Evolutionary conservation across 2,888 invertebrate species (phyloP), one percentile per base, ranked within the genome.

Genomic region (Caenorhabditis doughertyi): DNA sequence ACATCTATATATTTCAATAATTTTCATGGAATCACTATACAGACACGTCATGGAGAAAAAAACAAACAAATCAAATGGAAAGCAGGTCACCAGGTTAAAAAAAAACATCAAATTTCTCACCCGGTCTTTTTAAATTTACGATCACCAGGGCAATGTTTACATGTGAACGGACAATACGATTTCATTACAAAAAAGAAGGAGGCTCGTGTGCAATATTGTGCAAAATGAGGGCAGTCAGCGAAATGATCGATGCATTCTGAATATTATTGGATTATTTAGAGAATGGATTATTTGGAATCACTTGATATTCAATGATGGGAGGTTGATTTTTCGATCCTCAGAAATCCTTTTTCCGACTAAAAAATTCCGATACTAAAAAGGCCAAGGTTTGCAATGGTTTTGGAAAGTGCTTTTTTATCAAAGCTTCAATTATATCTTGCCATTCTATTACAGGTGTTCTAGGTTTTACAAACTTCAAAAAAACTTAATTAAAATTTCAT

Each of bases 171-270:
- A 73, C 91, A 91, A 65, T 91, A 91, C 35, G 87, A 83, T 74
- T 91, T 91, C 91, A 91, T 91, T 44, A 91, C 90, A 74, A 90
- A 91, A 79, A 88, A 90, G 85, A 92, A 91, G 4, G 89, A 90
- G 7, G 89, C 87, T 51, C 89, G 87, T 13, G 85, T 83, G 74
- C 91, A 91, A 79, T 91, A 92, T 44, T 89, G 89, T 25, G 87
- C 77, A 85, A 92, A 91, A 58, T 89, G 88, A 7, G 91, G 90
- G 72, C 91, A 91, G 73, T 91, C 91, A 55, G 90, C 84, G 68
- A 91, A 91, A 56, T 91, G 89, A 72, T 91, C 91, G 5, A 87
- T 83, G 72, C 91, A 91, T 77, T 85, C 88, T 89, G 84, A 39
- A 39, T 13, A 13, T 39, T 39, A 13, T 16, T 8, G 4, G 32